phyloP scores from a whole-genome alignment of 2,888 invertebrate genomes.

The Agrenia bidenticulata region DNA sequence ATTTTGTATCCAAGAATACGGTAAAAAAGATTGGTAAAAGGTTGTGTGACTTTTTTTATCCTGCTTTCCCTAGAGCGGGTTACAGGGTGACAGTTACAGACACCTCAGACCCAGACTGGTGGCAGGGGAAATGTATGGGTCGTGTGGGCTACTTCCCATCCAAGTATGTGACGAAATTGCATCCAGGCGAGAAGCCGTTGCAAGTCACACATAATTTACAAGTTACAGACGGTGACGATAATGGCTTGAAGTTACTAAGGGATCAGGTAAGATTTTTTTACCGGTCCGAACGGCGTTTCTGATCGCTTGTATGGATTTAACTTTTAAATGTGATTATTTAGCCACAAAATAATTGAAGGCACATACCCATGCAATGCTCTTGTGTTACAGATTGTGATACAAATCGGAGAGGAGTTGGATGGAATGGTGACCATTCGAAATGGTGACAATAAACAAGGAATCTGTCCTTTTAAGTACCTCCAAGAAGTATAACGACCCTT shows the following conservation, averaged over 20 bases:
- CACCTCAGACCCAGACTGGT: constrained; percentile 93
- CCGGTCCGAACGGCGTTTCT: too few relatives aligned
- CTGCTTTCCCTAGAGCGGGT: constrained; percentile 64
- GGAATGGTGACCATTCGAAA: constrained; percentile 92
- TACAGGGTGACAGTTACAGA: constrained; percentile 90
- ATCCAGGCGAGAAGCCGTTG: constrained; percentile 84
- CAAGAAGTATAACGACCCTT: constrained; percentile 79
- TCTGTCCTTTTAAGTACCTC: constrained; percentile 90
- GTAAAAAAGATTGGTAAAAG: too few relatives aligned
- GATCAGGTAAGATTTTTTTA: constrained; percentile 70
- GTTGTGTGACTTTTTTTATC: too few relatives aligned
- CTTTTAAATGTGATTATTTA: too few relatives aligned
- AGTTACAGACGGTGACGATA: constrained; percentile 78
- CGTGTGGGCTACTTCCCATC: constrained; percentile 91
- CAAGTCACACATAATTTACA: constrained; percentile 85
- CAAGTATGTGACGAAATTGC: constrained; percentile 86
- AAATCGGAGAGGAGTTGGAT: constrained; percentile 85
- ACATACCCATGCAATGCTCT: too few relatives aligned
- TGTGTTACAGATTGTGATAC: constrained; percentile 77
- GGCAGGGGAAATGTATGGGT: constrained; percentile 92
- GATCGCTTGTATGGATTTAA: too few relatives aligned
- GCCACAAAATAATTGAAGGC: too few relatives aligned
- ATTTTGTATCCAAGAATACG: too few relatives aligned
- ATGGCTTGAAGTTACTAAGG: constrained; percentile 75
- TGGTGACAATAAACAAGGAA: constrained; percentile 87